A percentile compares a stretch with the other conserved stretches of the same genome.
Conservation (phyloP, 2,797 vertebrate species). For the Betta splendens region DNA sequence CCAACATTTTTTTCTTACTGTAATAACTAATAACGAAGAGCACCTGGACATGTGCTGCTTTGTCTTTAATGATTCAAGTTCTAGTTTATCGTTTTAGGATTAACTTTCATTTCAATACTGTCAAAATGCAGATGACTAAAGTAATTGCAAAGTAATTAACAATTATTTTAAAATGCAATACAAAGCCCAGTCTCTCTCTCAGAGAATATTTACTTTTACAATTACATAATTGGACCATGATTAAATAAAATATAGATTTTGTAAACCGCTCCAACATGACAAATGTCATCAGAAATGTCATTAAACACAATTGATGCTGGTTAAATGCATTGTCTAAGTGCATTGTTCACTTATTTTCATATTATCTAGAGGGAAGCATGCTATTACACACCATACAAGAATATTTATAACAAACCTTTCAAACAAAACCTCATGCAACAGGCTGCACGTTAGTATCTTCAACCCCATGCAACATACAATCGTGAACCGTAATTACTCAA, state of each 20-base stretch:
- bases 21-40: background rate
- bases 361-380: slow-evolving; percentile 61
- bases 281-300: slow-evolving; percentile 14
- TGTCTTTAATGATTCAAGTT: slow-evolving; percentile 1
- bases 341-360: slow-evolving; percentile 23
- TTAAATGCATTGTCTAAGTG: slow-evolving; percentile 22
- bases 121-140: background rate
- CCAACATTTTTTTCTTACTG: background rate
- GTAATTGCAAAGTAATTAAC: background rate
- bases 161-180: background rate
- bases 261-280: background rate
- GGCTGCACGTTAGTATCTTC: slow-evolving; percentile 38
- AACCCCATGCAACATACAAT: slow-evolving; percentile 71
- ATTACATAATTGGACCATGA: too few species aligned
- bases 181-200: background rate
- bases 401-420: slow-evolving; percentile 45
- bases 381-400: slow-evolving; percentile 55
- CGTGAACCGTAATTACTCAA: slow-evolving; percentile 17
- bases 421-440: slow-evolving; percentile 71
- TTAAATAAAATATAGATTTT: background rate
- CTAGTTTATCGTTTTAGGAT: background rate
- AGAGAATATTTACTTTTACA: background rate
- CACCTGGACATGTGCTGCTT: background rate
- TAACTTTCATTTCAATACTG: background rate
- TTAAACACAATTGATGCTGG: slow-evolving; percentile 21